Percentiles rank a stretch among this genome's conserved stretches.
Evolutionary conservation across 1,140 invertebrate genomes (phyloP).

Genomic region (Drosophila ficusphila): DNA sequence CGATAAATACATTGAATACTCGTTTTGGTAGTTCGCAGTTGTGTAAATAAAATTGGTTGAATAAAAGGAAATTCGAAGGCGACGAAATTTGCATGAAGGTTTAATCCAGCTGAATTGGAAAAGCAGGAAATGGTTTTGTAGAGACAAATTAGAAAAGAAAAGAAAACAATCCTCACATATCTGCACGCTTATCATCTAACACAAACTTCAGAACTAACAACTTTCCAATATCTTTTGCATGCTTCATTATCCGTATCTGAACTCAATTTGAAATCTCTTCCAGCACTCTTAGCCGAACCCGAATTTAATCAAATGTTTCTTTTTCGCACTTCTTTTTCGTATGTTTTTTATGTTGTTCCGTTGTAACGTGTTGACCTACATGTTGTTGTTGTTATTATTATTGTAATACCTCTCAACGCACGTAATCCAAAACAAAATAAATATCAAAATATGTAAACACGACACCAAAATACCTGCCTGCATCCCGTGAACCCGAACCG

Average conservation of each 20-base stretch:
- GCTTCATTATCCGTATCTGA: slow-evolving; percentile 44
- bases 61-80: neutral
- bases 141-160: neutral
- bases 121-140: slow-evolving; percentile 27
- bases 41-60: slow-evolving; percentile 27
- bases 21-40: slow-evolving; percentile 43
- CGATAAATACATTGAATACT: slow-evolving; percentile 32
- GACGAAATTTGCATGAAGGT: slow-evolving; percentile 45
- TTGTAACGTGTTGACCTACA: slow-evolving; percentile 47
- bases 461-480: slow-evolving; percentile 43
- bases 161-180: slow-evolving; percentile 14
- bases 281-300: slow-evolving; percentile 38
- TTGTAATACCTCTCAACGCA: slow-evolving; percentile 54
- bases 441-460: slow-evolving; percentile 10
- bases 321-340: slow-evolving; percentile 59
- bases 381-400: slow-evolving; percentile 57
- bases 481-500: slow-evolving; percentile 36
- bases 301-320: slow-evolving; percentile 45
- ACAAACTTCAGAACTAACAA: slow-evolving; percentile 1
- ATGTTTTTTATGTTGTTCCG: slow-evolving; percentile 43
- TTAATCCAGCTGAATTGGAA: slow-evolving; percentile 7
- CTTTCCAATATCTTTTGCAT: slow-evolving; percentile 23
- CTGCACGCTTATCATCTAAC: slow-evolving; percentile 47
- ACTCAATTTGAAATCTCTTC: slow-evolving; percentile 44
- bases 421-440: slow-evolving; percentile 24